Evolutionary conservation across 2,797 vertebrate genomes (phyloP).

Genomic region (Falco peregrinus): DNA sequence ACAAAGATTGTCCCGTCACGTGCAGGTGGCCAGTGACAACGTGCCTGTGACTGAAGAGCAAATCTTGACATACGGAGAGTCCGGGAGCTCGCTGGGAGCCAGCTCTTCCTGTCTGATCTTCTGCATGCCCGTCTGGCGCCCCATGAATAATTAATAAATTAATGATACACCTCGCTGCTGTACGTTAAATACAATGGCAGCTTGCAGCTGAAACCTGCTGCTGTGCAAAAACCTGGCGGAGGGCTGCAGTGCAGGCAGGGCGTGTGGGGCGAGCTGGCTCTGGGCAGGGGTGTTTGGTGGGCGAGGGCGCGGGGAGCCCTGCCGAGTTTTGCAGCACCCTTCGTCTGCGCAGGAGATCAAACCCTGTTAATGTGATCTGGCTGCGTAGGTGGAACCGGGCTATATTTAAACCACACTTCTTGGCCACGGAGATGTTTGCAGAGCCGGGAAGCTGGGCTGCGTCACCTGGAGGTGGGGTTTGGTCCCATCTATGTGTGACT

Average conservation of each 20-base stretch:
- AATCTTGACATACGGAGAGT: background rate
- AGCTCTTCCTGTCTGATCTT: background rate
- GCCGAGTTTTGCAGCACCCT: fast-evolving
- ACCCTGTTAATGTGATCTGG: background rate
- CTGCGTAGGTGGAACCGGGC: background rate
- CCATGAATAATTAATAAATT: constrained; percentile 57
- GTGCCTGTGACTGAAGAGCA: background rate
- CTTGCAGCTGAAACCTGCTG: background rate
- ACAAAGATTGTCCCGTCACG: background rate
- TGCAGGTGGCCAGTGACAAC: constrained; percentile 28
- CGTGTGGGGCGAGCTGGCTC: background rate
- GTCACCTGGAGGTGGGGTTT: background rate
- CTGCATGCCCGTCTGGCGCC: constrained; percentile 2
- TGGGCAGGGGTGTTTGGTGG: fast-evolving
- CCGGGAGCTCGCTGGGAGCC: background rate
- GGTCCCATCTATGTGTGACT: background rate
- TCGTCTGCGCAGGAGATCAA: background rate
- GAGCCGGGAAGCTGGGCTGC: background rate
- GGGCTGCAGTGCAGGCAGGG: background rate
- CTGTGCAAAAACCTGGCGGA: background rate
- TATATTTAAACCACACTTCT: fast-evolving
- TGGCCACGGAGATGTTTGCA: fast-evolving
- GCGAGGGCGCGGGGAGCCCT: background rate
- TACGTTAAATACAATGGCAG: background rate
- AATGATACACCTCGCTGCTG: background rate